phyloP scores from a whole-genome alignment of 2,797 vertebrate genomes.

The Diplodus sargus region DNA sequence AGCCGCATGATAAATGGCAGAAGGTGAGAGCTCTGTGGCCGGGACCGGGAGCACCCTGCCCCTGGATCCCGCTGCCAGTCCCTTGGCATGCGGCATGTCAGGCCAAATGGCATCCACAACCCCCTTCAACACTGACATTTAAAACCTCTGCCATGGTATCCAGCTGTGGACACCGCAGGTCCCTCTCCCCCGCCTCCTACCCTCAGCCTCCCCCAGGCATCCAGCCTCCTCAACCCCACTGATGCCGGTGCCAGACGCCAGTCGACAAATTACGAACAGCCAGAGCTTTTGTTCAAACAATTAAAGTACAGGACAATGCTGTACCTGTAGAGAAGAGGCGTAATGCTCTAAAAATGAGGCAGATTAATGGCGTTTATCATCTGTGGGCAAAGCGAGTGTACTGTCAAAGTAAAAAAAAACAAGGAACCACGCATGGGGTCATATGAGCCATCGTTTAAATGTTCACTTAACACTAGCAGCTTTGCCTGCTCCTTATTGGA shows the following conservation, averaged over 20 bases:
- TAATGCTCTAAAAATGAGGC: neutral
- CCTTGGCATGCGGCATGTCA: conserved; percentile 74
- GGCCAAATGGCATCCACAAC: conserved; percentile 81
- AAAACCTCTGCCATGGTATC: conserved; percentile 82
- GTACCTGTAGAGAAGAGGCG: neutral
- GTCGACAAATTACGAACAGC: conserved; percentile 55
- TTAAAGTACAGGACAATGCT: conserved; percentile 11
- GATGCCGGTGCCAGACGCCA: conserved; percentile 51
- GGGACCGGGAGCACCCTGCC: conserved; percentile 72
- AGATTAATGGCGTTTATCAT: neutral
- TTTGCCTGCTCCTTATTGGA: neutral
- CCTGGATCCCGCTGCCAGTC: conserved; percentile 74
- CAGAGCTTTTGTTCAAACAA: conserved; percentile 37
- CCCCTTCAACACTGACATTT: conserved; percentile 85
- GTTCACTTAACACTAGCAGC: neutral
- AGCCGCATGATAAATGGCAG: conserved; percentile 82
- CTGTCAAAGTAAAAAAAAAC: neutral
- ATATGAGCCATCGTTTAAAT: neutral
- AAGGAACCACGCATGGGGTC: neutral
- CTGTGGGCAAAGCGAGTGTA: neutral
- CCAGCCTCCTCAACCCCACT: conserved; percentile 44
- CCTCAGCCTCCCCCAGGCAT: conserved; percentile 54
- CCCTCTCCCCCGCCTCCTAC: conserved; percentile 19
- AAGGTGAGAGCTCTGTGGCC: conserved; percentile 73
- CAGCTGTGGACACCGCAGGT: conserved; percentile 81